Evolutionary conservation across 2,888 invertebrate genomes (phyloP).

Genomic region (Lithophane semibrunnea): DNA sequence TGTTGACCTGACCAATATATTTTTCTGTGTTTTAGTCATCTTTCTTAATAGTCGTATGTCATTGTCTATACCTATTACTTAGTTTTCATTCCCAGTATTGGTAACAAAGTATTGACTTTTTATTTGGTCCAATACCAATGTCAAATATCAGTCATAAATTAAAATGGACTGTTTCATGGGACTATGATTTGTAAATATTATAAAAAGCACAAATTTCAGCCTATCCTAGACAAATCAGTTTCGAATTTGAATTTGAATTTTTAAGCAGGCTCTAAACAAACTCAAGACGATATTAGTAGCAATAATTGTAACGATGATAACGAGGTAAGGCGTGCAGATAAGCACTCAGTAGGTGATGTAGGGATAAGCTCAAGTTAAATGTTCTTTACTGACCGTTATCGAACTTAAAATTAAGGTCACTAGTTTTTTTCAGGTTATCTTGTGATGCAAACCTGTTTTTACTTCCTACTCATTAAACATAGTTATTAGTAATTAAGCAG

Average conservation of each 20-base stretch:
- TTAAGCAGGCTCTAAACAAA: not conserved
- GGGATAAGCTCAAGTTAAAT: not conserved
- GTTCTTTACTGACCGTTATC: not conserved
- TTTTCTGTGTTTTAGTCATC: not conserved
- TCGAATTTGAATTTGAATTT: not conserved
- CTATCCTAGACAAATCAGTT: not conserved
- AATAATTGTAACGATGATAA: not conserved
- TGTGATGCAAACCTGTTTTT: conserved; percentile 34
- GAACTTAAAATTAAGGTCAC: conserved; percentile 24
- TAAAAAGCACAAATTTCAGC: not conserved
- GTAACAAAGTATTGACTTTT: not conserved
- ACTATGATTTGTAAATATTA: too few relatives aligned
- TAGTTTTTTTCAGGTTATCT: conserved; percentile 37
- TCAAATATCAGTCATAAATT: not conserved
- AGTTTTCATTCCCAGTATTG: not conserved
- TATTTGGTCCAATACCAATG: too few relatives aligned
- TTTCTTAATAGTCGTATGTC: conserved; percentile 5
- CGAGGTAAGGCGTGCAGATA: too few relatives aligned
- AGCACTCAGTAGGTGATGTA: not conserved
- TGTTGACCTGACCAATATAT: conserved; percentile 17
- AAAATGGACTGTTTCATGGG: not conserved
- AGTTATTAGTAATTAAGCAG: conserved; percentile 34
- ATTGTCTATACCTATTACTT: not conserved
- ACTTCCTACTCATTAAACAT: conserved; percentile 43
- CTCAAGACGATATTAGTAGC: not conserved